Base-by-base conservation (phyloP, 2,797 vertebrate genomes). In the Hyperoplus lanceolatus region DNA sequence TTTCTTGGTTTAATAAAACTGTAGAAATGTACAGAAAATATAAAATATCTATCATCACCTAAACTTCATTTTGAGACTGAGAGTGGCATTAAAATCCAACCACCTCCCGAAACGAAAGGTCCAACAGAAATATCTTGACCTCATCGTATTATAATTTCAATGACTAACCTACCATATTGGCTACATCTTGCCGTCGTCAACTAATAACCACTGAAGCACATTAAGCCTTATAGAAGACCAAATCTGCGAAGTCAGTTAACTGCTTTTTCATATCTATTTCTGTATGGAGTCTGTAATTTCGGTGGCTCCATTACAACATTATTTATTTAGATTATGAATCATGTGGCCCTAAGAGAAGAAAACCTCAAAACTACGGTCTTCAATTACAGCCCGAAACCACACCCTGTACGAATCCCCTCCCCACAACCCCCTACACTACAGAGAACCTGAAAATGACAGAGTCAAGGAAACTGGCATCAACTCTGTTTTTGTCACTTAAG, bases 281-380 rank as follows among this genome's bases (percentile, higher is more conserved):
- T 85, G 88, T 85, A 78, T 80, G 77, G 38, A 89, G 87, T 89
- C 94, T 95, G 91, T 94, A 94, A 95, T 95, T 95, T 94, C 53
- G 90, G 91, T 91, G 88, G 87, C 87, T 93, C 88, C 87, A 94
- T 94, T 94, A 94, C 93, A 93, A 90, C 81, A 93, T 94, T 94
- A 94, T 94, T 95, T 95, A 94, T 95, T 94, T 94, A 93, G 85
- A 91, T 94, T 94, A 91, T 88, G 91, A 94, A 94, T 93, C 91
- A 91, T 90, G 85, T 79, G 67, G 90, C 90, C 90, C 82, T 74
- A 81, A 82, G 75, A 92, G 79, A 83, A 92, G 73, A 89, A 29
- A 94, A 93, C 93, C 93, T 84, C 91, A 90, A 90, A 92, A 91
- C 87, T 87, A 84, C 3, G 87, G 87, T 90, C 93, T 92, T 94